Base-by-base conservation (phyloP, 2,888 invertebrate species). In the Lochmaea crataegi region DNA sequence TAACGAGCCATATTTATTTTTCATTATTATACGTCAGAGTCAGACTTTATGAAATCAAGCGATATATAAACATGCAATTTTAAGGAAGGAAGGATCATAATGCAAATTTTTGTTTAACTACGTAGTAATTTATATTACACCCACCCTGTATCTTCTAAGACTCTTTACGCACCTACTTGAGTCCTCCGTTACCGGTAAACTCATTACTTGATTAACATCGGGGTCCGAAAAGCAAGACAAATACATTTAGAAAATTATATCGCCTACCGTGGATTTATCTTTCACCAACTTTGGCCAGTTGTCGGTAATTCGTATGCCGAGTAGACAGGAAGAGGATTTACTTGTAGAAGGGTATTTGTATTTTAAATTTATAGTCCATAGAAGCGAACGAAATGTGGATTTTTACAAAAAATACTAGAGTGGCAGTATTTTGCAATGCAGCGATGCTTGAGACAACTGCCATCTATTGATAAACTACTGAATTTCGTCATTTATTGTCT, bases 161-260 rank as follows among this genome's bases (percentile, higher is more conserved):
- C n/a, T 60, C 18, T 60, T 60, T n/a, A 60, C 38, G 16, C 14
- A 60, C 60, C 38, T 26, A 32, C 32, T 32, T 60, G 16, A 53
- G 60, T 60, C 60, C 60, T 16, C 38, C 26, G 60, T 60, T 32
- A 60, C 38, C 60, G 38, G 2, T 32, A 38, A 60, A 60, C 38
- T 32, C 60, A 60, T 60, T 60, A 60, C 32, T 60, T 60, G 60
- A 60, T 60, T 60, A 60, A 60, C 38, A 9, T 14, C 16, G 26
- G 26, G 60, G 60, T 26, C 60, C 10, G n/a, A 18, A 16, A 10
- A 53, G 53, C 38, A 60, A 60, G 60, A 60, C 60, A 60, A 60
- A 60, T 60, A 60, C 60, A 60, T 60, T 60, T 38, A 60, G 60
- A 60, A 60, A 60, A 60, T 60, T 60, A 60, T 60, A 60, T 60